Conservation (phyloP, 2,888 invertebrate genomes). For the Diplolepis rosae region DNA sequence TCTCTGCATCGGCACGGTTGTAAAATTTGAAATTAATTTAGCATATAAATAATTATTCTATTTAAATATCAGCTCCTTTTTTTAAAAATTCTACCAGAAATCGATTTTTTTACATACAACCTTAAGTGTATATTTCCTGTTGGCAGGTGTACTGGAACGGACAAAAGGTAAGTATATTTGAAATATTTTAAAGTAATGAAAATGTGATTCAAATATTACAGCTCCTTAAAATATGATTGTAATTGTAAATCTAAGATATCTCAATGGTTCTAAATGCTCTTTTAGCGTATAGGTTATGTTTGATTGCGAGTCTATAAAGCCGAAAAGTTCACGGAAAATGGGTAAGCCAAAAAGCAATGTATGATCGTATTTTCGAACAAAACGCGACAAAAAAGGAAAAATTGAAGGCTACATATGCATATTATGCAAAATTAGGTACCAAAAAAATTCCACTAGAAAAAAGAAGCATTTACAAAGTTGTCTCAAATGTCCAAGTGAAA, state of each 20-base stretch:
- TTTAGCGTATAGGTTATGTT: neutral
- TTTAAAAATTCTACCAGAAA: too few species aligned
- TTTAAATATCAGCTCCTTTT: too few species aligned
- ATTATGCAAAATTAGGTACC: neutral
- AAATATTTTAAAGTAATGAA: neutral
- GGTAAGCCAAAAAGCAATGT: neutral
- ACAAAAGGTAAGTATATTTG: too few species aligned
- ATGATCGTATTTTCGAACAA: neutral
- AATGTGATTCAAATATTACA: neutral
- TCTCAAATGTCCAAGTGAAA: neutral
- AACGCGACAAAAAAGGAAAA: neutral
- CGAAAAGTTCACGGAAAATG: neutral
- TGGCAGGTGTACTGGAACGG: too few species aligned
- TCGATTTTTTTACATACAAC: too few species aligned
- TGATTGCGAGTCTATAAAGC: neutral
- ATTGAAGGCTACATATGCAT: neutral
- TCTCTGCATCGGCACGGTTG: too few species aligned
- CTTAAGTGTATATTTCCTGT: too few species aligned
- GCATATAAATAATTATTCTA: too few species aligned
- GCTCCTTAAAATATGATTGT: neutral
- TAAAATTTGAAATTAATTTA: too few species aligned
- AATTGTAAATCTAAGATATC: neutral
- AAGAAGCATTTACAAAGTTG: slow-evolving; percentile 6
- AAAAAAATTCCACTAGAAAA: neutral
- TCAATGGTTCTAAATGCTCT: neutral